phyloP scores from a whole-genome alignment of 2,113 vertebrate species.

The Stegostoma tigrinum region DNA sequence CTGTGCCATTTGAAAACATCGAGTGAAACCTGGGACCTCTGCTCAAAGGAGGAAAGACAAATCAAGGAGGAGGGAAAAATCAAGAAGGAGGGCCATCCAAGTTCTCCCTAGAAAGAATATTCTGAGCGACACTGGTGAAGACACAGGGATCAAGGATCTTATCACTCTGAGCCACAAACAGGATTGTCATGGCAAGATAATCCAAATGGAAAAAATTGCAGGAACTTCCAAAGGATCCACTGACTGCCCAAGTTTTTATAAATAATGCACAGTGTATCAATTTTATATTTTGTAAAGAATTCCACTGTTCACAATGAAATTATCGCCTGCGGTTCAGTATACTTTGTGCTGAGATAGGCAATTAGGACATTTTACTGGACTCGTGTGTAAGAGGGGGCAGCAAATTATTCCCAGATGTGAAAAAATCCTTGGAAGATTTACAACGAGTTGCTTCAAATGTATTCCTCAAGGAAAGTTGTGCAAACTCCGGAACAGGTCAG shows the following conservation, averaged over 20 bases:
- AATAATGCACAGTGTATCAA: neutral
- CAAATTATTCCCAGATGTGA: constrained; percentile 31
- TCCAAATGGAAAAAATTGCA: neutral
- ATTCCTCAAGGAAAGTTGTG: constrained; percentile 4
- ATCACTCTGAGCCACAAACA: neutral
- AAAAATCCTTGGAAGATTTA: constrained; percentile 19
- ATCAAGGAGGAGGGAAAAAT: neutral
- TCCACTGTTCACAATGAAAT: neutral
- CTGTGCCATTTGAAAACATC: neutral
- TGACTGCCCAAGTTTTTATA: neutral
- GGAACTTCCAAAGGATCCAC: neutral
- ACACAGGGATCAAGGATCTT: neutral
- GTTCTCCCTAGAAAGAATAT: neutral
- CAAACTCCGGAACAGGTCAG: neutral
- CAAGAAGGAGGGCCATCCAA: neutral
- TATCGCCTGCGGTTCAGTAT: neutral
- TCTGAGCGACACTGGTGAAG: neutral
- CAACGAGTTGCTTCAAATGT: neutral
- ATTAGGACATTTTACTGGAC: constrained; percentile 19
- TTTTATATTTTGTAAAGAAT: neutral
- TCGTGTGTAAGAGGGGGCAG: neutral
- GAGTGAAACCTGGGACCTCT: neutral
- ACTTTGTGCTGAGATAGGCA: constrained; percentile 29
- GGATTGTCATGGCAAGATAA: neutral
- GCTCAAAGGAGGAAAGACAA: neutral